Base-by-base conservation (phyloP, 1,140 invertebrate genomes). In the Nebria ingens region DNA sequence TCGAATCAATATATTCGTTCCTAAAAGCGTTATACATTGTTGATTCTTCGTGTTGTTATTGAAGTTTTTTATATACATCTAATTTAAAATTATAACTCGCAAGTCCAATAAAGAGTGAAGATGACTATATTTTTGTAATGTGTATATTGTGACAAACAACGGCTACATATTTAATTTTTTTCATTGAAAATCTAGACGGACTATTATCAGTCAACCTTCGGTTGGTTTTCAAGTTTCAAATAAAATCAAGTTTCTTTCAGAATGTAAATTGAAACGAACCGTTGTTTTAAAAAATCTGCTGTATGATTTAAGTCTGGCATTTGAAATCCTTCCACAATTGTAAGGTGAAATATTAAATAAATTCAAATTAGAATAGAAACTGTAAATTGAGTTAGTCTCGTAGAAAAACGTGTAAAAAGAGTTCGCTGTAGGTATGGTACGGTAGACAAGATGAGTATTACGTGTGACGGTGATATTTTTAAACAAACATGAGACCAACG, bases 401-500 rank as follows among this genome's bases (percentile, higher is more conserved):
- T 6, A n/a, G n/a, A 6, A 29, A 29, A 29, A 29, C 25, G 13
- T 29, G 25, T 29, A 6, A 29, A 29, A 29, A 4, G 25, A 6
- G 25, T 29, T 29, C 4, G 25, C 13, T 29, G 13, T 29, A 29
- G 13, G 25, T 29, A 6, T 29, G 13, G 25, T 13, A 13, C 25
- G 25, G 25, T 29, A 29, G 25, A 29, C 4, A 29, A 29, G n/a
- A n/a, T n/a, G 25, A 34, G 17, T 45, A 17, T 11, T 45, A 45
- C 40, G 15, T 45, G 15, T 45, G n/a, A n/a, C n/a, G n/a, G n/a
- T n/a, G 40, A 45, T 45, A 45, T 45, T 45, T 45, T 45, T 45
- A 45, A 45, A 45, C 40, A 45, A 45, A 45, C 40, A 45, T 17
- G 15, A 45, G 15, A 17, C 15, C 40, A 12, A 6, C 25, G 25